phyloP scores from a whole-genome alignment of 2,888 invertebrate species.

The Dolomedes plantarius region DNA sequence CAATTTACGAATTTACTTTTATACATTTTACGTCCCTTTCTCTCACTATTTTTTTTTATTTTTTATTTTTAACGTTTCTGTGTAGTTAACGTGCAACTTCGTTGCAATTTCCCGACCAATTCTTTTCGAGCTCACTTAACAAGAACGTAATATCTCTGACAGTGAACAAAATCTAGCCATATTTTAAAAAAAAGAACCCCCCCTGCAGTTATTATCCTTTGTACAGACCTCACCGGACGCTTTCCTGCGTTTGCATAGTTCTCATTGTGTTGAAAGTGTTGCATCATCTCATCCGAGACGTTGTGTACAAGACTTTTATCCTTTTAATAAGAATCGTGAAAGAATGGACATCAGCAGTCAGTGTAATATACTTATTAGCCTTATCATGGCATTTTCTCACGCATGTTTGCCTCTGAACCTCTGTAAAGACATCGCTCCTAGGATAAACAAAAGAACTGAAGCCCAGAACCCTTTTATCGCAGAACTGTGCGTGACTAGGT shows the following conservation, averaged over 20 bases:
- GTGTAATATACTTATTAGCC: constrained; percentile 24
- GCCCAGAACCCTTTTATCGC: constrained; percentile 35
- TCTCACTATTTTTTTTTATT: no score
- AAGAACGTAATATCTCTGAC: no score
- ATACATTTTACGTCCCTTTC: no score
- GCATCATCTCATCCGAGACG: constrained; percentile 13
- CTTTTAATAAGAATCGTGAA: constrained; percentile 15
- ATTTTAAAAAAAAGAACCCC: no score
- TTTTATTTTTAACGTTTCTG: no score
- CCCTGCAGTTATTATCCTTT: not conserved
- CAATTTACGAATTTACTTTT: no score
- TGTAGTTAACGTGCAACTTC: no score
- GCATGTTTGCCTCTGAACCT: constrained; percentile 38
- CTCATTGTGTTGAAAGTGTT: constrained; percentile 2
- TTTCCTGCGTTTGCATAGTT: not conserved
- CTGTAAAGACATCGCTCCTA: constrained; percentile 18
- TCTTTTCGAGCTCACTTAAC: no score
- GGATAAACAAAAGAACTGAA: constrained; percentile 44
- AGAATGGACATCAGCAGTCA: constrained; percentile 5
- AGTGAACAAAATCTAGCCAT: no score
- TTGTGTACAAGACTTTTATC: constrained; percentile 19
- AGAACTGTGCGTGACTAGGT: constrained; percentile 45
- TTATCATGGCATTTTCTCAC: constrained; percentile 50
- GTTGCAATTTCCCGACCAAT: no score
- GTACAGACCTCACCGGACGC: not conserved